Base-by-base conservation (phyloP, 2,113 vertebrate species). In the Coptodon rendalli region DNA sequence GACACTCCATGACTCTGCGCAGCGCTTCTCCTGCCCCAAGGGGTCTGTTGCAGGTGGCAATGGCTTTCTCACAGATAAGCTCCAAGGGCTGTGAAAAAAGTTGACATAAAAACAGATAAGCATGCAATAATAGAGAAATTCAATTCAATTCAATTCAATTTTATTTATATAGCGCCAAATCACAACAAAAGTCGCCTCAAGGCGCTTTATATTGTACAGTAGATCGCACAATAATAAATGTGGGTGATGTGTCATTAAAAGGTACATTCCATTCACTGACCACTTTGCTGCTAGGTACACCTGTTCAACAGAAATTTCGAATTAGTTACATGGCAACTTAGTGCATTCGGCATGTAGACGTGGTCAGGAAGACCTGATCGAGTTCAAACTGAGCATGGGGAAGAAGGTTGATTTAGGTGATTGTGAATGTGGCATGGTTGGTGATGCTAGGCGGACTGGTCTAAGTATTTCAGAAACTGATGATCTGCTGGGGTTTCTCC, bases 11-110 rank as follows among this genome's bases (percentile, higher is more conserved):
- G 93, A 99, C 98, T 94, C 99, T 97, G 83, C 99, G 97, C 93
- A 99, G 96, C 4, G 98, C 99, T 95, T 99, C 99, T 92, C 99
- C 99, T 34, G 99, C 98, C 6, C 98, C 98, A 91, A 99, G 92
- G 57, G 99, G 98, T 96, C 99, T 97, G 97, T 98, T 99, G 96
- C 99, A 99, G 91, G 99, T 99, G 94, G 98, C 98, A 90, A 99
- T 98, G 92, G 98, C 98, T 97, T 99, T 99, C 97, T 99, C 99
- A 95, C 99, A 99, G 95, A 99, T 97, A 83, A 99, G 98, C 96
- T 99, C 99, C 94, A 99, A 96, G 66, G 98, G 98, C 98, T 99
- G 95, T 16, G 63, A 24, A 43, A 40, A 86, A 12, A 79, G n/a
- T n/a, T n/a, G n/a, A n/a, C n/a, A n/a, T n/a, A n/a, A n/a, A n/a